Evolutionary conservation across 2,797 vertebrate genomes (phyloP).

Genomic region (Cyprinella venusta): DNA sequence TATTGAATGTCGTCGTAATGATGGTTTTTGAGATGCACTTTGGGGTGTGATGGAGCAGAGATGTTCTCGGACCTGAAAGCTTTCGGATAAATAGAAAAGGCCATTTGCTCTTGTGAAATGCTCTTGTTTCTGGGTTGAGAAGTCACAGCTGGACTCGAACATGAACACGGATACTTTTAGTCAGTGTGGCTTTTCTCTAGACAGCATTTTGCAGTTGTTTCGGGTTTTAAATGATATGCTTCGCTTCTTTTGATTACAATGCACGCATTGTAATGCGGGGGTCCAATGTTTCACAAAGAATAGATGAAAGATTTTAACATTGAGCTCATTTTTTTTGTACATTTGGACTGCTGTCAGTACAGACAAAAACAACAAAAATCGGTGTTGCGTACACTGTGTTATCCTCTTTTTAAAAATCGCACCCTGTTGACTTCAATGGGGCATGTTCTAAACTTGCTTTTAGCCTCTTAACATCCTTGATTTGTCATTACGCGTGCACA

Average conservation of each 20-base stretch:
- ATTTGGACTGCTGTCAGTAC: no score
- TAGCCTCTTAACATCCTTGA: no score
- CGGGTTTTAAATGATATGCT: not conserved
- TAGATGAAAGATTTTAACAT: not conserved
- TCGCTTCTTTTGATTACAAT: not conserved
- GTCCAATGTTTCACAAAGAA: not conserved
- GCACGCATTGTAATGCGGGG: not conserved
- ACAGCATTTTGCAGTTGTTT: slow-evolving; percentile 4
- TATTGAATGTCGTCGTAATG: slow-evolving; percentile 63
- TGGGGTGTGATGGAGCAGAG: slow-evolving; percentile 51
- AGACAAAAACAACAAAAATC: no score
- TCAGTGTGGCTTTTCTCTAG: slow-evolving; percentile 6
- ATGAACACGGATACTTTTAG: not conserved
- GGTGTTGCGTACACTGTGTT: no score
- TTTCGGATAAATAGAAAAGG: slow-evolving; percentile 64
- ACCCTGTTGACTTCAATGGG: no score
- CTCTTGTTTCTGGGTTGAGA: slow-evolving; percentile 60
- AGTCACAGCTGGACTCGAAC: not conserved
- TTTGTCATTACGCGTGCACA: no score
- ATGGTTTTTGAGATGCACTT: slow-evolving; percentile 70
- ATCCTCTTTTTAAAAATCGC: no score
- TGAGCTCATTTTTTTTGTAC: no score
- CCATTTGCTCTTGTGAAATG: slow-evolving; percentile 57
- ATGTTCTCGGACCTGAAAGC: slow-evolving; percentile 65
- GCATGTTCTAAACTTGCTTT: no score